These are phyloP conservation scores for Andrena hattorfiana DNA, from an alignment of 2,888 invertebrate species.

Conservation along the genomic window DNA sequence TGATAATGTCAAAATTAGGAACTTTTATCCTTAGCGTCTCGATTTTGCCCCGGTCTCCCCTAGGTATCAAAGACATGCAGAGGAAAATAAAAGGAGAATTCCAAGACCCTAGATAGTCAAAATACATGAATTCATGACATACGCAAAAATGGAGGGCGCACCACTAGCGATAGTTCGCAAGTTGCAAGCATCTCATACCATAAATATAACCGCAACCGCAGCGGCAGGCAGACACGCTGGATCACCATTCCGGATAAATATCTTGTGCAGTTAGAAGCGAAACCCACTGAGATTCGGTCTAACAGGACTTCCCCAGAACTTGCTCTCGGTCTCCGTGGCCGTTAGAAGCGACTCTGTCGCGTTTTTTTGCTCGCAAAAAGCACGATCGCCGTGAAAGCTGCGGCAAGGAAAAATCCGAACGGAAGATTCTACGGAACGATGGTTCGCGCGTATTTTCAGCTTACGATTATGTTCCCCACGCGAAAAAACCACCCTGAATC, in stretches of 20 bases:
- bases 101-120: background rate
- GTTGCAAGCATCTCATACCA: background rate
- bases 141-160: background rate
- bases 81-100: background rate
- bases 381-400: conserved; percentile 4
- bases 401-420: conserved; percentile 38
- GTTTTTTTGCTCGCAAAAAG: background rate
- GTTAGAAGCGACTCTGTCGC: conserved; percentile 18
- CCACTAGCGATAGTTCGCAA: background rate
- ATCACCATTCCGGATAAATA: conserved; percentile 42
- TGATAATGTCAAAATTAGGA: too few species aligned
- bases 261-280: conserved; percentile 13
- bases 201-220: conserved; percentile 25
- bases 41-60: background rate
- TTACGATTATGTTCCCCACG: conserved; percentile 61
- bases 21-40: too few species aligned
- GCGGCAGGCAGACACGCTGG: conserved; percentile 19
- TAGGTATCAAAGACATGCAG: background rate
- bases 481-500: background rate
- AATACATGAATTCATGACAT: background rate
- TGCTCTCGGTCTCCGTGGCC: background rate
- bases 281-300: background rate
- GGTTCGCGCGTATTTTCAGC: conserved; percentile 53
- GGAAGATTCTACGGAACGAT: conserved; percentile 36
- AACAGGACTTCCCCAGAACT: conserved; percentile 21